These are phyloP conservation scores for Luehdorfia chinensis DNA, from an alignment of 1,140 invertebrate genomes.

Conservation along the genomic window DNA sequence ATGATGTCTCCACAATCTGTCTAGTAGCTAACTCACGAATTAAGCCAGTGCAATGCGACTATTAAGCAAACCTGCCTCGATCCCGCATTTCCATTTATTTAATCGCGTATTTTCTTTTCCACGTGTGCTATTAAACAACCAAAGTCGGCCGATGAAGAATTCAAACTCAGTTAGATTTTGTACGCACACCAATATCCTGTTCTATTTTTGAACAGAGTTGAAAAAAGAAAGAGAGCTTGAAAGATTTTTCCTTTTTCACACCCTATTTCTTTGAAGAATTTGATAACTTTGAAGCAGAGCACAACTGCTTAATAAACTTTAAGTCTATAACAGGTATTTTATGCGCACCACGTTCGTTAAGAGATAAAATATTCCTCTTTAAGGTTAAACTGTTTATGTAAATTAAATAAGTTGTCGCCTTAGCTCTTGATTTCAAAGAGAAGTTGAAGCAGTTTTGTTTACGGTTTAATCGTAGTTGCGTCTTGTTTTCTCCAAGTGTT, in stretches of 20 bases:
- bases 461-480: slow-evolving; percentile 51
- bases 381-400: slow-evolving; percentile 60
- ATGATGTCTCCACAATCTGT: slow-evolving; percentile 44
- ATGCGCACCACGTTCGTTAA: slow-evolving; percentile 9
- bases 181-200: neutral
- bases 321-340: slow-evolving; percentile 2
- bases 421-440: slow-evolving; percentile 61
- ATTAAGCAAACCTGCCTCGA: slow-evolving; percentile 25
- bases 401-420: slow-evolving; percentile 64
- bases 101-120: slow-evolving; percentile 43
- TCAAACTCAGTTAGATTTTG: slow-evolving; percentile 22
- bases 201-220: neutral
- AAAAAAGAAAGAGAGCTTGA: too few relatives aligned
- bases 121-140: slow-evolving; percentile 31
- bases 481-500: slow-evolving; percentile 40
- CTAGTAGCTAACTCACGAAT: slow-evolving; percentile 18
- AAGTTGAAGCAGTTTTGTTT: slow-evolving; percentile 57
- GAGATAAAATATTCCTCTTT: slow-evolving; percentile 45
- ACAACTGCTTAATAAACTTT: slow-evolving; percentile 7
- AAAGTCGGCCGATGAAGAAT: slow-evolving; percentile 29
- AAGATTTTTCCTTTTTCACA: too few relatives aligned
- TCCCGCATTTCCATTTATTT: slow-evolving; percentile 37
- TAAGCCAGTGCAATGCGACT: slow-evolving; percentile 23
- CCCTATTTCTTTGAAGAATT: neutral
- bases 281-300: neutral